phyloP scores from a whole-genome alignment of 2,797 vertebrate species.

The Sebastes elongatus region DNA sequence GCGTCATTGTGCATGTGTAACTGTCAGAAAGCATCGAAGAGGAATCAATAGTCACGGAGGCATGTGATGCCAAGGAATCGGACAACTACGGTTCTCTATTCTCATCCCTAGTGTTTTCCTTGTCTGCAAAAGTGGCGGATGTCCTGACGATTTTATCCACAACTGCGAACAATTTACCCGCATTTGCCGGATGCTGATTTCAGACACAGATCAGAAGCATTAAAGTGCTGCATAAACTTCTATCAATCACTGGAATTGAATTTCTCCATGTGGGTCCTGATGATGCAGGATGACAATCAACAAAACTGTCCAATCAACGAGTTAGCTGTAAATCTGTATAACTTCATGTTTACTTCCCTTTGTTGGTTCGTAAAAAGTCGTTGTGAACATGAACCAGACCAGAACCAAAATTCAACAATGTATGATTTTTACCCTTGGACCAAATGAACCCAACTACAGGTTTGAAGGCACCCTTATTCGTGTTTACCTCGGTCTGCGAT shows the following conservation, averaged over 20 bases:
- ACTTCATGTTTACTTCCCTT: background rate
- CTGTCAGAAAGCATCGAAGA: no score
- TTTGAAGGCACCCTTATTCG: background rate
- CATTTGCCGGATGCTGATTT: no score
- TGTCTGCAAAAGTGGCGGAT: no score
- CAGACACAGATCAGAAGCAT: no score
- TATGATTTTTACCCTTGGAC: background rate
- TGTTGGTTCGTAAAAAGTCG: background rate
- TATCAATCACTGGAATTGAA: background rate
- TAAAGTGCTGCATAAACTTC: no score
- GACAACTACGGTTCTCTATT: no score
- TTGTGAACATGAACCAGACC: background rate
- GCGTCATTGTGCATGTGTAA: no score
- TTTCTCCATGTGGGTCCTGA: background rate
- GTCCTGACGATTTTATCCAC: no score
- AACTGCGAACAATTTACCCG: no score
- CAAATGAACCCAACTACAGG: background rate
- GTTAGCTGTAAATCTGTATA: background rate
- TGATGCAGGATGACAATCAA: background rate
- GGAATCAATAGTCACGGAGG: no score
- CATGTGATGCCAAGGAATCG: no score
- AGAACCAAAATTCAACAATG: background rate
- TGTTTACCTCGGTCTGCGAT: background rate
- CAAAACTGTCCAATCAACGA: background rate
- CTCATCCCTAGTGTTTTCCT: no score